Conservation (phyloP, 1,140 invertebrate species). For the Rhagoletis pomonella region DNA sequence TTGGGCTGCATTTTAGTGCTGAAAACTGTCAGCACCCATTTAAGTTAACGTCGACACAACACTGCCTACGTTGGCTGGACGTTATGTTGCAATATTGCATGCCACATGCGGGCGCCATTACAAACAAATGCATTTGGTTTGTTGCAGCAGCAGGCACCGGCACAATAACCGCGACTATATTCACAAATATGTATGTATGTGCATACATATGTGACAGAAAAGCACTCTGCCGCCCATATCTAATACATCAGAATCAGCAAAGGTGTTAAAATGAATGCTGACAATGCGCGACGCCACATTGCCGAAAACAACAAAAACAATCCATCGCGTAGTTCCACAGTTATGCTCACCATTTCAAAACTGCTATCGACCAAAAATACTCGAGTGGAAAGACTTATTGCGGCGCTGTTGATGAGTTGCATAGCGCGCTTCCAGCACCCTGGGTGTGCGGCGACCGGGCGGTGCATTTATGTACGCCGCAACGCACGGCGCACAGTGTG, state of each 20-base stretch:
- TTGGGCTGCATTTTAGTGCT: neutral
- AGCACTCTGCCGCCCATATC: neutral
- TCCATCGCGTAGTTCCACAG: neutral
- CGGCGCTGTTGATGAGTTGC: neutral
- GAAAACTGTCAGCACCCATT: slow-evolving; percentile 42
- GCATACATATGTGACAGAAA: neutral
- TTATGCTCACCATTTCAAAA: slow-evolving; percentile 26
- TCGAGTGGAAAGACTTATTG: slow-evolving; percentile 9
- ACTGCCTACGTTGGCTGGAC: slow-evolving; percentile 1
- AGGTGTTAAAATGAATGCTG: slow-evolving; percentile 43
- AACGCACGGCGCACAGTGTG: neutral
- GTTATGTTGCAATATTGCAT: slow-evolving; percentile 23
- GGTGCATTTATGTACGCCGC: slow-evolving; percentile 27
- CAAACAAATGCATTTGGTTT: neutral
- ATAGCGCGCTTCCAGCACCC: neutral
- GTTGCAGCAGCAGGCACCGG: neutral
- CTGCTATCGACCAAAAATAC: slow-evolving; percentile 28
- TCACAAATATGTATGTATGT: neutral
- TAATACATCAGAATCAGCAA: neutral
- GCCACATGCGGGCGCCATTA: neutral
- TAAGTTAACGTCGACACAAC: neutral
- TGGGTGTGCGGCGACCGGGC: neutral
- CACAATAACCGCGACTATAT: neutral
- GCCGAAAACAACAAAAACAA: neutral
- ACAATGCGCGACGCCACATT: slow-evolving; percentile 15